Conservation (phyloP, 2,797 vertebrate species). For the Spinus olivaceus region DNA sequence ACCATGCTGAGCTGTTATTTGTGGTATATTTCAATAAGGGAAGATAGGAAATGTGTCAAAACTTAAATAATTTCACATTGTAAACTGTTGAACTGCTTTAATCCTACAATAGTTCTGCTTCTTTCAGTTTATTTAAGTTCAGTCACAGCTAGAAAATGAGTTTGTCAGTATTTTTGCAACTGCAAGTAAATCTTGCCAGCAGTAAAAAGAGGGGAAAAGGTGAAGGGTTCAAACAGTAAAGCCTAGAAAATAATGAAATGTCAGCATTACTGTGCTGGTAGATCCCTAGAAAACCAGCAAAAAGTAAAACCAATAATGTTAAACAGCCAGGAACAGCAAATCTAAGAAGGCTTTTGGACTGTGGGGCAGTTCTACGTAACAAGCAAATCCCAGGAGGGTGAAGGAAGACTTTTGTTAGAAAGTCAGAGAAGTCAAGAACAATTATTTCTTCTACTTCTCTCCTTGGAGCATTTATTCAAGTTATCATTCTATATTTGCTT, state of each 20-base stretch:
- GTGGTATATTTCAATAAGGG: neutral
- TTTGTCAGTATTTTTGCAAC: constrained; percentile 9
- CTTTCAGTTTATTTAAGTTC: constrained; percentile 56
- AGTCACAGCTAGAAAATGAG: constrained; percentile 45
- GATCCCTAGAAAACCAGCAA: neutral
- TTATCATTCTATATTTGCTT: neutral
- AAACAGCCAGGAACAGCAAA: neutral
- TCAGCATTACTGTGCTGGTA: constrained; percentile 27
- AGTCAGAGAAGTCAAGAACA: neutral
- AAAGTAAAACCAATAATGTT: neutral
- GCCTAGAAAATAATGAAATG: constrained; percentile 23
- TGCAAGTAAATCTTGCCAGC: constrained; percentile 22
- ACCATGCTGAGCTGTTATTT: constrained; percentile 11
- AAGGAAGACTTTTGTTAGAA: neutral
- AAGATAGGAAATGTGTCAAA: constrained; percentile 56
- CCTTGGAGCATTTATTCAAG: neutral
- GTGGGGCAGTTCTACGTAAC: neutral
- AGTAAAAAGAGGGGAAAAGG: constrained; percentile 19
- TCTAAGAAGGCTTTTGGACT: neutral
- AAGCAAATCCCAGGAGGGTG: neutral
- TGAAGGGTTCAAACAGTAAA: constrained; percentile 42
- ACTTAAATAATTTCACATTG: constrained; percentile 42
- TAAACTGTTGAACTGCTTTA: constrained; percentile 47
- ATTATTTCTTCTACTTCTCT: neutral
- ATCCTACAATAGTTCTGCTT: constrained; percentile 30